A percentile compares a stretch with the other conserved stretches of the same genome.
phyloP scores from a whole-genome alignment of 1,140 invertebrate genomes.

The Oreohelix idahoensis region DNA sequence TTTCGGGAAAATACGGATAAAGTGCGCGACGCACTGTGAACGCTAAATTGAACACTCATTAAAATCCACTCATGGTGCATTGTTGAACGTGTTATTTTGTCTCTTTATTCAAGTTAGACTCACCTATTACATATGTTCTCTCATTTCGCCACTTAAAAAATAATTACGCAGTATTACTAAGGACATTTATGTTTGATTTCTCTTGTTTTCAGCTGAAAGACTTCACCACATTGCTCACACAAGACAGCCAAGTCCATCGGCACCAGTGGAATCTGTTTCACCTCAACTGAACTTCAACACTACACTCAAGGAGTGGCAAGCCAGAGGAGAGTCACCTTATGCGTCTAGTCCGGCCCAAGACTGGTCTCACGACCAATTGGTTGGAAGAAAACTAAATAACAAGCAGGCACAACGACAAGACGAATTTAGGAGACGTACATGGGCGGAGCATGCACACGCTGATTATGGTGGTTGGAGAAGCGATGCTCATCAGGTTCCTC shows the following conservation, averaged over 20 bases:
- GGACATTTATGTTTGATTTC: neutral
- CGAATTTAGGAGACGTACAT: neutral
- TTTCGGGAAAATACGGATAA: too few species aligned
- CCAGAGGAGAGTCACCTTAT: neutral
- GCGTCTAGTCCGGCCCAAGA: neutral
- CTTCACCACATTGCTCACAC: neutral
- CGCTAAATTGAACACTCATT: too few species aligned
- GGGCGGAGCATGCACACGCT: neutral
- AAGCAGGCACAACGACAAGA: neutral
- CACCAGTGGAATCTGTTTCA: neutral
- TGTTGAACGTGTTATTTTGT: too few species aligned
- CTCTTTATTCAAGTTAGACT: too few species aligned
- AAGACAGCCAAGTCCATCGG: neutral
- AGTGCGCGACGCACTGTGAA: too few species aligned
- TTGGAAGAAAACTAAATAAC: neutral
- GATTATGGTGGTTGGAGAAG: neutral
- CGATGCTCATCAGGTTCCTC: neutral
- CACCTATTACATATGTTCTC: too few species aligned
- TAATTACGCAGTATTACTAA: too few species aligned
- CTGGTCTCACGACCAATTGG: neutral
- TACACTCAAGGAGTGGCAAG: neutral
- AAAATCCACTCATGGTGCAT: too few species aligned
- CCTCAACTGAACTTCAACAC: neutral
- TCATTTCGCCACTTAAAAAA: too few species aligned
- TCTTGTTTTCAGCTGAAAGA: neutral